A percentile compares a stretch with the other conserved stretches of the same genome.
These are phyloP conservation scores for Cosmorhoe ocellata DNA, from an alignment of 2,888 invertebrate genomes.

Conservation along the genomic window DNA sequence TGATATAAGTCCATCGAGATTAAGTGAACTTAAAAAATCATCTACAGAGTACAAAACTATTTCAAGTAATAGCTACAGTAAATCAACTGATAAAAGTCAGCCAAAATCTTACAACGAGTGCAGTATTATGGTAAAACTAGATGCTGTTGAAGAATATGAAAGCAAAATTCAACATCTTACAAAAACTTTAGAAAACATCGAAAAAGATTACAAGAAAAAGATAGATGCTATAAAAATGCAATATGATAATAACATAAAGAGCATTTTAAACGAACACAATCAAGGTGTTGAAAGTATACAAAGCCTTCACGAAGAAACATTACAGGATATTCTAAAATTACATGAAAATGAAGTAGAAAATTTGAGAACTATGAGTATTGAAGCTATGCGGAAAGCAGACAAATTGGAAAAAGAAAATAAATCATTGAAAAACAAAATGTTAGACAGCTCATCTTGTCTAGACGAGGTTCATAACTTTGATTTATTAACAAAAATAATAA, in stretches of 20 bases:
- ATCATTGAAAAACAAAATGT: constrained; percentile 50
- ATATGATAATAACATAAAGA: constrained; percentile 79
- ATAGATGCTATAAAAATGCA: constrained; percentile 75
- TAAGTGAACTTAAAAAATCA: constrained; percentile 33
- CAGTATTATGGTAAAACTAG: constrained; percentile 52
- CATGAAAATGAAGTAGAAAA: constrained; percentile 80
- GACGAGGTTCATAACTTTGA: constrained; percentile 48
- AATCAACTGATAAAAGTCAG: constrained; percentile 32
- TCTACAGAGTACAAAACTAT: constrained; percentile 37
- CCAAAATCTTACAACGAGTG: constrained; percentile 39
- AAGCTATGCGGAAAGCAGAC: constrained; percentile 70
- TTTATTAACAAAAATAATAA: too few relatives aligned
- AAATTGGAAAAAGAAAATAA: constrained; percentile 67
- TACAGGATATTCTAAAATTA: constrained; percentile 70
- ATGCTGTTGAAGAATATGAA: constrained; percentile 54
- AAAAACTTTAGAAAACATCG: constrained; percentile 56
- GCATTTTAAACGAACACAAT: constrained; percentile 77
- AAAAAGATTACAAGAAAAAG: constrained; percentile 67
- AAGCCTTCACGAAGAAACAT: constrained; percentile 75
- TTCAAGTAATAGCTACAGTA: constrained; percentile 34
- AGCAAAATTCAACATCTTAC: constrained; percentile 55
- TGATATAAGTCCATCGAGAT: constrained; percentile 33
- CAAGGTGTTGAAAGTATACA: constrained; percentile 81
- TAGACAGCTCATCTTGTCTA: constrained; percentile 35
- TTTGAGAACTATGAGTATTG: constrained; percentile 70